Evolutionary conservation across 2,797 vertebrate species (phyloP).

Genomic region (Sebastes nivosus): DNA sequence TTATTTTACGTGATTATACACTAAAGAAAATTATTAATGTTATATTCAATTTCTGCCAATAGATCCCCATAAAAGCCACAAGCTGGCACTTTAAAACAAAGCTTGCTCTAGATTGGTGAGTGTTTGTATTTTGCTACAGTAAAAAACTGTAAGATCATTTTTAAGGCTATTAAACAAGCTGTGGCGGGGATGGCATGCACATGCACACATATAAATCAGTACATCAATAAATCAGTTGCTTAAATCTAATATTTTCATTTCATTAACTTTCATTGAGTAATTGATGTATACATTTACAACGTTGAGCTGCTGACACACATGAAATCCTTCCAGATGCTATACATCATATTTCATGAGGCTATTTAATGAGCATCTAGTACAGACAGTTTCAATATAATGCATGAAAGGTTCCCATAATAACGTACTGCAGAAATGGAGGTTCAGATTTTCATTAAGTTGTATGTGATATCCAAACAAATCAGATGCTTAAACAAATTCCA

Average conservation of each 20-base stretch:
- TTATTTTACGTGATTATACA: neutral
- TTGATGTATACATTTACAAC: neutral
- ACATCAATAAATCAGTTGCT: neutral
- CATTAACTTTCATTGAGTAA: neutral
- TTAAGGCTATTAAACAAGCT: neutral
- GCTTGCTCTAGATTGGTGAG: neutral
- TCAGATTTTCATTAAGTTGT: neutral
- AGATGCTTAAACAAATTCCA: neutral
- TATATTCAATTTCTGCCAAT: neutral
- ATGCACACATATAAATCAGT: slow-evolving; percentile 1
- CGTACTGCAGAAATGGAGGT: neutral
- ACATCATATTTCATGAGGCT: neutral
- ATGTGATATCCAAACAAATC: neutral
- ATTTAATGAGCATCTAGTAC: neutral
- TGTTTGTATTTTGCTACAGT: neutral
- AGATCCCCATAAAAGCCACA: neutral
- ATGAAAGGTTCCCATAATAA: neutral
- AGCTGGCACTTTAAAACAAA: neutral
- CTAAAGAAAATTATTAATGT: too few species aligned
- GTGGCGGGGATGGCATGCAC: neutral
- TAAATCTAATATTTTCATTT: neutral
- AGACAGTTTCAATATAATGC: neutral
- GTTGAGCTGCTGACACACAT: neutral
- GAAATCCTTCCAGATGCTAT: too few species aligned
- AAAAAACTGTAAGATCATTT: neutral